phyloP scores from a whole-genome alignment of 1,140 invertebrate genomes.

The Lepidurus packardi region DNA sequence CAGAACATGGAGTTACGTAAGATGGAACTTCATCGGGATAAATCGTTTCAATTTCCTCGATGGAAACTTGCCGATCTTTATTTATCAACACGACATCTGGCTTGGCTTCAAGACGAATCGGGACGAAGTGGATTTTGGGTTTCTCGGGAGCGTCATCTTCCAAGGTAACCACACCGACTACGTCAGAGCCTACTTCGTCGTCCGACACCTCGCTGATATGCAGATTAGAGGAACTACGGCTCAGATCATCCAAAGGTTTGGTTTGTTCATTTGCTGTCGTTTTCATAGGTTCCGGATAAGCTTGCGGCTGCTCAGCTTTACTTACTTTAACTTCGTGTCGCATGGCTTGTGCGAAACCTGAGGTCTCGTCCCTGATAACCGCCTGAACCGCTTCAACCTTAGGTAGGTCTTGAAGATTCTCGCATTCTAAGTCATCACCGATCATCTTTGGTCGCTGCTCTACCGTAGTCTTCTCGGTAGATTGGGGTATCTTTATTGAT shows the following conservation, averaged over 20 bases:
- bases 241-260: neutral
- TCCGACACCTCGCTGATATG: slow-evolving; percentile 20
- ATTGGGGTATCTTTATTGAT: neutral
- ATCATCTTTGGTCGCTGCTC: neutral
- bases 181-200: slow-evolving; percentile 25
- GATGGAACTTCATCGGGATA: slow-evolving; percentile 17
- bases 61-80: slow-evolving; percentile 22
- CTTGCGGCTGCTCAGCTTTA: neutral
- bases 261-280: neutral
- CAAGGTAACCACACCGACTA: slow-evolving; percentile 22
- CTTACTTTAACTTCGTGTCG: neutral
- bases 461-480: neutral
- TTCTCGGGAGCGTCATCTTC: slow-evolving; percentile 26
- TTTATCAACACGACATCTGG: slow-evolving; percentile 26
- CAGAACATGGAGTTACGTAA: neutral
- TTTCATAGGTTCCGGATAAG: neutral
- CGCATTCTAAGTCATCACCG: neutral
- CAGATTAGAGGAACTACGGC: slow-evolving; percentile 15
- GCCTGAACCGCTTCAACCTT: neutral
- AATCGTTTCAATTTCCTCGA: slow-evolving; percentile 31
- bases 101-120: slow-evolving; percentile 27
- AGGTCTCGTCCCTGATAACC: neutral
- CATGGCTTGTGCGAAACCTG: neutral
- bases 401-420: neutral
- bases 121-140: slow-evolving; percentile 29